Conservation (phyloP, 2,888 invertebrate species). For the Ctena decussata region DNA sequence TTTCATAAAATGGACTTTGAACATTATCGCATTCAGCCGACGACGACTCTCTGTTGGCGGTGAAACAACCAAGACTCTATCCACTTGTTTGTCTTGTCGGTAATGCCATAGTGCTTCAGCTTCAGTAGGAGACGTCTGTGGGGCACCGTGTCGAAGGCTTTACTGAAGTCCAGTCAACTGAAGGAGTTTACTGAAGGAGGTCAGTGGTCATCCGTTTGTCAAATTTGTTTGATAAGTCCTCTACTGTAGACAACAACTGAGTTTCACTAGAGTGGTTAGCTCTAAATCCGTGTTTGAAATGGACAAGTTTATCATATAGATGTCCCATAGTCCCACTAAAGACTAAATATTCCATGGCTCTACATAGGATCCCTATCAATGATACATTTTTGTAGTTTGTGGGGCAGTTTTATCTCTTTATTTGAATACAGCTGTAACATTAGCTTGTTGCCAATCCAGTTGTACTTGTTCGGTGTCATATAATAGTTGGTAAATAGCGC, state of each 20-base stretch:
- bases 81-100: conserved; percentile 22
- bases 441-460: conserved; percentile 29
- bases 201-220: background rate
- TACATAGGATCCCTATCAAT: conserved; percentile 8
- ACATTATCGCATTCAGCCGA: too few species aligned
- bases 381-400: conserved; percentile 35
- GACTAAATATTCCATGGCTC: background rate
- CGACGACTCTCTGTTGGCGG: conserved; percentile 25
- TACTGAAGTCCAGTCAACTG: too few species aligned
- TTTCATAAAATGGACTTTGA: too few species aligned
- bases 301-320: background rate
- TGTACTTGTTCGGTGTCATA: conserved; percentile 34
- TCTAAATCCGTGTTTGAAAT: conserved; percentile 31
- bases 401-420: conserved; percentile 24
- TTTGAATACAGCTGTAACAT: conserved; percentile 19
- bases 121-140: conserved; percentile 23
- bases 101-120: conserved; percentile 22
- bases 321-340: background rate
- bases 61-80: conserved; percentile 30
- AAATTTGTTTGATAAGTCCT: background rate
- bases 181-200: conserved; percentile 27
- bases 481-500: conserved; percentile 37
- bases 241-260: conserved; percentile 16
- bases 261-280: conserved; percentile 29
- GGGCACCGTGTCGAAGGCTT: conserved; percentile 32